A percentile compares a stretch with the other conserved stretches of the same genome.
phyloP scores from a whole-genome alignment of 2,797 vertebrate species.

The Tachyglossus aculeatus region DNA sequence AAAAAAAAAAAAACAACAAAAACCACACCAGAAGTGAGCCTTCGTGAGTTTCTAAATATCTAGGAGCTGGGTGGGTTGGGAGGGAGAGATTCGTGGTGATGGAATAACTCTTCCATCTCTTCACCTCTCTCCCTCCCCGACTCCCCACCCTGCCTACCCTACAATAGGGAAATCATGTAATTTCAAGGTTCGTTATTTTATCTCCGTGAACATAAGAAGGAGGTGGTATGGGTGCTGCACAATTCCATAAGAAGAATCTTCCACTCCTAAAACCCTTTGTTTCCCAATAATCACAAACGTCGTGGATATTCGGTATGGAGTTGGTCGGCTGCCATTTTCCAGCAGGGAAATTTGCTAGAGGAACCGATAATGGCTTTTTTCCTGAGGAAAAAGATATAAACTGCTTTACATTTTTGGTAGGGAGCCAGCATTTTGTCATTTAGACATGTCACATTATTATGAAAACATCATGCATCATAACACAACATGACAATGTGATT shows the following conservation, averaged over 20 bases:
- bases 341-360: conserved; percentile 42
- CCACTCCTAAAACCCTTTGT: conserved; percentile 49
- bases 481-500: conserved; percentile 62
- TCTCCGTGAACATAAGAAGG: conserved; percentile 29
- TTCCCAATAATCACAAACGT: conserved; percentile 39
- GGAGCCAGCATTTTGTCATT: conserved; percentile 67
- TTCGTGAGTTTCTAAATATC: neutral
- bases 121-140: no score
- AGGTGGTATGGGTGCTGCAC: conserved; percentile 6
- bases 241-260: conserved; percentile 36
- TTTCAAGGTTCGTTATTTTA: conserved; percentile 43
- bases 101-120: neutral
- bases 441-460: conserved; percentile 58
- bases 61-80: no score
- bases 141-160: no score
- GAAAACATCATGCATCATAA: conserved; percentile 68
- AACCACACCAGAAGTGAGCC: neutral
- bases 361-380: conserved; percentile 45
- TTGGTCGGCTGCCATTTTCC: conserved; percentile 50
- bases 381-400: conserved; percentile 15
- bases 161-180: conserved; percentile 19
- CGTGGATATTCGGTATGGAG: conserved; percentile 48
- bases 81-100: neutral
- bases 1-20: conserved; percentile 17
- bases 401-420: conserved; percentile 63